These are phyloP conservation scores for Tipula lateralis DNA, from an alignment of 2,888 invertebrate species.

Conservation along the genomic window DNA sequence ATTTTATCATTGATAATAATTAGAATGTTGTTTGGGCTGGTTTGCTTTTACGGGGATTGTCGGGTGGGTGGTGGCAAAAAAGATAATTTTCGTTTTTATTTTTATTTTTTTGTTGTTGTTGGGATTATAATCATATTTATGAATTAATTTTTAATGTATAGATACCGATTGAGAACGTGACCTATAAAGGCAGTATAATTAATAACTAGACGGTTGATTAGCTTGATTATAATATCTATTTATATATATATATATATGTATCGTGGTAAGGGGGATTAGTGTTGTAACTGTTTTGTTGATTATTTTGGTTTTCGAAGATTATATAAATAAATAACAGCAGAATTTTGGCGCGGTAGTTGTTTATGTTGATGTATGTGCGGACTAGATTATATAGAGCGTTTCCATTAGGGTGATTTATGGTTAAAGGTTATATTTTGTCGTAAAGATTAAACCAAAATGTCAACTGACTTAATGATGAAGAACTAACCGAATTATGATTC, in stretches of 20 bases:
- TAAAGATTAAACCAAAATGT: too few species aligned
- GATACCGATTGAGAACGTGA: background rate
- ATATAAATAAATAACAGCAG: background rate
- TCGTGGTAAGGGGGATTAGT: background rate
- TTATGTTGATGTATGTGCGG: background rate
- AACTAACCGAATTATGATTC: too few species aligned
- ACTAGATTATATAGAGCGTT: background rate
- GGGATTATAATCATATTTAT: background rate
- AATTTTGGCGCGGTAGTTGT: background rate
- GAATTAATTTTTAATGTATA: background rate
- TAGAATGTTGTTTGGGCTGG: background rate
- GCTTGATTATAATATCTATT: background rate
- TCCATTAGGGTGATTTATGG: background rate
- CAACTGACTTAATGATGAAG: too few species aligned
- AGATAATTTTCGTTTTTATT: background rate
- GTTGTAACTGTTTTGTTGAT: background rate
- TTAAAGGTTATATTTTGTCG: too few species aligned
- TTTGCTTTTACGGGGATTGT: background rate
- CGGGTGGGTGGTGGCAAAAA: background rate
- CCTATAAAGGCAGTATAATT: background rate
- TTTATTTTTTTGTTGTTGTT: too few species aligned
- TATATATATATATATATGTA: background rate
- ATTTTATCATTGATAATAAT: conserved; percentile 1
- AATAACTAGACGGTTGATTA: background rate
- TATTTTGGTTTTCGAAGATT: background rate